Conservation (phyloP, 2,888 invertebrate genomes). For the Drosophila villosipedis region DNA sequence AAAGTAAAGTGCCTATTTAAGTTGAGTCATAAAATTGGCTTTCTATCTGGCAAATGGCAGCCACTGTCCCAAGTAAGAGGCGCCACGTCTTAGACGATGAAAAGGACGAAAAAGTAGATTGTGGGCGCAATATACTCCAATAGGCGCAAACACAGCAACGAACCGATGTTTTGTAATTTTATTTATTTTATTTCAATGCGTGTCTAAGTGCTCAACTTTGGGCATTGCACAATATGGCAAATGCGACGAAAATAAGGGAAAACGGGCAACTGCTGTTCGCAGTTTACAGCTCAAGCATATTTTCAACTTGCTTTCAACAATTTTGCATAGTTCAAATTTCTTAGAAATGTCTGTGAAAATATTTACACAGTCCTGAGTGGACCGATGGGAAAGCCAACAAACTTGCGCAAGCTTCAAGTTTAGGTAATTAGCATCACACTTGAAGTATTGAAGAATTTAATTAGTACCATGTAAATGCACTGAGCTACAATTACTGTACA, state of each 20-base stretch:
- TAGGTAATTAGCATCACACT: conserved; percentile 40
- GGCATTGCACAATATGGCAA: conserved; percentile 52
- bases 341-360: conserved; percentile 23
- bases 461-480: conserved; percentile 22
- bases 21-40: conserved; percentile 82
- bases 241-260: conserved; percentile 5
- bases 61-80: conserved; percentile 2
- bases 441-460: conserved; percentile 35
- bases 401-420: conserved; percentile 16
- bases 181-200: conserved; percentile 80
- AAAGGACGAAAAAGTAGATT: background rate
- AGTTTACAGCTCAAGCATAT: conserved; percentile 2
- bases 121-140: background rate
- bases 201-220: conserved; percentile 71
- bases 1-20: conserved; percentile 82
- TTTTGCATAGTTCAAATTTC: conserved; percentile 53
- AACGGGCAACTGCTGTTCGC: conserved; percentile 10
- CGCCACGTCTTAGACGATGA: conserved; percentile 3
- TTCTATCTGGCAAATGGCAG: conserved; percentile 72
- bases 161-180: conserved; percentile 68
- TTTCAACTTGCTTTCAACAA: conserved; percentile 12
- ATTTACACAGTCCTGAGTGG: conserved; percentile 13
- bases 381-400: background rate
- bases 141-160: conserved; percentile 3
- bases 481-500: background rate